Evolutionary conservation across 2,797 vertebrate genomes (phyloP), one percentile per base, ranked within the genome.

Genomic region (Tangara arthus): DNA sequence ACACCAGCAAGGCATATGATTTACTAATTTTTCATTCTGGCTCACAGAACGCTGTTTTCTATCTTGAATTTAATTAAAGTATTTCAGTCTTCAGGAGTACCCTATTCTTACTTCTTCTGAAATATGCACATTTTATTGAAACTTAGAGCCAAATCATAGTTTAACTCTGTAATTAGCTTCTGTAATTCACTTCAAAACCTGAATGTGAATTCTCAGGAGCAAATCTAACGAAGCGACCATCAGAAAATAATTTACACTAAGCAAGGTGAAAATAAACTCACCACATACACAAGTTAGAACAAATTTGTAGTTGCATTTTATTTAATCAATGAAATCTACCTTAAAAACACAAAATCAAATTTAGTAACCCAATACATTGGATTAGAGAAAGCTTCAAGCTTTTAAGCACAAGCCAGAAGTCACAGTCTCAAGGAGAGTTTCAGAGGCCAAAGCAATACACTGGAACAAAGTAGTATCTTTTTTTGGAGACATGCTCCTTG

Each of bases 281-380:
- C 89, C 90, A 95, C 82, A 61, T 42, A 95, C 91, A 94, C 80
- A 89, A 34, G 19, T 86, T 71, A 93, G 70, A 96, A 96, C 94
- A 95, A 93, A 97, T 88, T 60, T 93, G 82, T 81, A 95, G 70
- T 93, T 96, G 87, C 66, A 93, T 89, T 98, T 98, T 98, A 98
- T 98, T 98, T 95, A 92, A 89, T 93, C 95, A 95, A 96, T 95
- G 93, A 97, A 97, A 97, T 97, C 95, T 95, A 95, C 94, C 71
- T 96, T 96, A 97, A 96, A 97, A 97, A 97, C 97, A 97, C 77
- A 95, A 97, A 72, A 86, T 95, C 87, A 81, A 92, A 95, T 96
- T 91, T 81, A 59, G 70, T 92, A 96, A 97, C 91, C 95, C 95
- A 96, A 68, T 96, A 93, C 96, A 96, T 32, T 89, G 85, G 92